Base-by-base conservation (phyloP, 2,797 vertebrate species). In the Phylloscopus collybita region DNA sequence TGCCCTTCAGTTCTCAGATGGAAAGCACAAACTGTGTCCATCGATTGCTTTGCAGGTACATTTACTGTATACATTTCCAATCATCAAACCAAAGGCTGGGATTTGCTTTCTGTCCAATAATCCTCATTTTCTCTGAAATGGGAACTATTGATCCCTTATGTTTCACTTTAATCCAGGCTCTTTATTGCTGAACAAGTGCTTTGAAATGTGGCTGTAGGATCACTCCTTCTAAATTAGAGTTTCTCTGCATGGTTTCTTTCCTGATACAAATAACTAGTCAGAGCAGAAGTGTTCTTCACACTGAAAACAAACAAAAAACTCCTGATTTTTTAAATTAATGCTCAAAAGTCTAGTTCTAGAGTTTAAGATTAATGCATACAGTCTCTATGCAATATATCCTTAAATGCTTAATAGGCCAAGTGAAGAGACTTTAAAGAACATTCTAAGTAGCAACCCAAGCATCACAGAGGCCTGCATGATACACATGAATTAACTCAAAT, bases 91-190 rank as follows among this genome's bases (percentile, higher is more conserved):
- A 60, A 73, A 80, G 27, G 45, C 71, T 72, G 80, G 45, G 50
- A 44, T 72, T 51, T 83, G 82, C 87, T 69, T 44, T 80, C 57
- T 70, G 29, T 27, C 51, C 90, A 91, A 65, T 88, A 95, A 95
- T 73, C 79, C 65, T 92, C 44, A 82, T 90, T 88, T 91, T 85
- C 92, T 79, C 34, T 71, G 56, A 82, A 59, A 92, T 90, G 84
- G 70, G 49, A 96, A 95, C 70, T 86, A 92, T 80, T 50, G 74
- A 86, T 95, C 69, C 60, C 67, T 53, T 80, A 59, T 44, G 47
- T 57, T 56, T 57, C 65, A 22, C 84, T 92, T 93, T 47, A 72
- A 80, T 69, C 36, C 44, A 38, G 80, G 26, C 29, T 38, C 30
- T 61, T 73, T 82, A 62, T 60, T 75, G 79, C 66, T 65, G 85